Base-by-base conservation (phyloP, 2,113 vertebrate species). In the Tupaia tana region DNA sequence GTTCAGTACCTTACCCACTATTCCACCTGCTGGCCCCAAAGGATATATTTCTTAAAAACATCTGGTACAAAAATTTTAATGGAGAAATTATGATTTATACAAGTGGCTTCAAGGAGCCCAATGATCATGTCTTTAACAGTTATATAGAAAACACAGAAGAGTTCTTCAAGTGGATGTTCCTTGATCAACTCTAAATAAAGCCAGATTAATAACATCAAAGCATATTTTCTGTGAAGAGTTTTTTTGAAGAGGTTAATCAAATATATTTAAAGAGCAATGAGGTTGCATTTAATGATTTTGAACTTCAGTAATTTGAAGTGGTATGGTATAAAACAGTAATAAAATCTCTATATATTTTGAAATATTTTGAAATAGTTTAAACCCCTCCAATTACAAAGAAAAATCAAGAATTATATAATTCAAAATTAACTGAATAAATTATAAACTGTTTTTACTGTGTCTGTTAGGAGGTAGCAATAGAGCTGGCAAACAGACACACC, bases 231-330 rank as follows among this genome's bases (percentile, higher is more conserved):
- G 59, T 94, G 84, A 86, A 83, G 54, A 59, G 71, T 93, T 56
- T 54, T 63, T 82, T 73, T 34, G 54, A 93, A n/a, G 59, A 89
- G 56, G n/a, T 82, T 96, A 92, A 95, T 86, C 71, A 82, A 94
- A 89, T 81, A 19, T 19, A 93, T 69, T 95, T 96, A 14, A 93
- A 95, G 80, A 91, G 71, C 16, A 27, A 86, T 56, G 54, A 71
- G 3, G 25, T 24, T 93, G 24, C 52, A 69, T 85, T 93, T 92
- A 87, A 89, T 82, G 83, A 86, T 93, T 93, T 94, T 94, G 90
- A 96, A 88, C 86, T 93, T 95, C 27, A 78, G 31, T 90, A 86
- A 95, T 92, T 92, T 94, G 71, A 96, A 93, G 25, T 94, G 70
- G 31, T 66, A 0, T 94, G 63, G 54, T 91, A 91, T 31, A 90